Base-by-base conservation (phyloP, 35 echinoderm and acorn worm species). In the Stichopus chloronotus region DNA sequence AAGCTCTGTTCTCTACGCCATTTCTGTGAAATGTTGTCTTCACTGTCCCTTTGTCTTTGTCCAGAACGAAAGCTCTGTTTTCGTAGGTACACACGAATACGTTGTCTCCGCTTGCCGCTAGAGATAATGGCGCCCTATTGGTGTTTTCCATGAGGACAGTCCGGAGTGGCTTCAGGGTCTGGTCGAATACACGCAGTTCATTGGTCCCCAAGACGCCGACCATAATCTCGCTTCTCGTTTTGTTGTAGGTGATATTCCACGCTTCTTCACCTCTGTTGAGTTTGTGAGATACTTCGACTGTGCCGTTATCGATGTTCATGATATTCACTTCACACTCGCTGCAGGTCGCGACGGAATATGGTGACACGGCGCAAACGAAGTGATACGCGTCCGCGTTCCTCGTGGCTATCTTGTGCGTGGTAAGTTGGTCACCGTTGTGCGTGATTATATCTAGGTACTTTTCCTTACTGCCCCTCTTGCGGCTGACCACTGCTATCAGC, bases 21-120 rank as follows among this genome's bases (percentile, higher is more conserved):
- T 89, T 71, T 25, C 87, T 65, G 21, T 71, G 57, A n/a, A 71
- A 89, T 14, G 61, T 72, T 6, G 59, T 63, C 87, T 72, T 89
- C 7, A 89, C 59, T 9, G 7, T 89, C 10, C 87, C 87, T n/a
- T 71, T 24, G 11, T 89, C 61, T 6, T n/a, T 59, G 61, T 89
- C 87, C 19, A 89, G 60, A 55, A 89, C 57, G 21, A 89, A 89
- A 20, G 87, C 87, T 52, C 60, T 89, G 61, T 71, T 71, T 43
- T 89, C 87, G 61, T 63, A 89, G 25, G 87, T 72, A 72, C 87
- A 89, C 19, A 89, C 87, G 57, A 89, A 89, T 9, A 89, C 61
- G 21, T 72, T 71, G 25, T 69, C 5, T 9, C 23, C 87, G 55
- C 25, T 61, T 16, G 60, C 87, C 43, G 59, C 57, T 0, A 89